Evolutionary conservation across 2,888 invertebrate species (phyloP).

Genomic region (Heliconius cydno): DNA sequence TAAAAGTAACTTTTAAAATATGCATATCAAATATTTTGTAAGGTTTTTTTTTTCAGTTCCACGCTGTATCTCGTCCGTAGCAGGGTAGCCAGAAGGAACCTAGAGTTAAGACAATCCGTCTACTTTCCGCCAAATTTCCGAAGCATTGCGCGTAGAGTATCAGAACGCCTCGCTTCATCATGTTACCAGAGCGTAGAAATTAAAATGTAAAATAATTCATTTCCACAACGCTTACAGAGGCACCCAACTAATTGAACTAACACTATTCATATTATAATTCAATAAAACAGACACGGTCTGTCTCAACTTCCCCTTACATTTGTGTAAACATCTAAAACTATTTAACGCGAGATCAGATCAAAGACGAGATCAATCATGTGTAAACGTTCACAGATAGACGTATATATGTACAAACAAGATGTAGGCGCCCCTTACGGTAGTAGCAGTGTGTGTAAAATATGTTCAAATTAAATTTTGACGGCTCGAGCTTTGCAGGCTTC

Average conservation of each 20-base stretch:
- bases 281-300: background rate
- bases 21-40: background rate
- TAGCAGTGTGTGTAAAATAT: slow-evolving; percentile 42
- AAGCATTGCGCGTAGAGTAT: background rate
- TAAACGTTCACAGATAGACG: slow-evolving; percentile 25
- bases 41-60: background rate
- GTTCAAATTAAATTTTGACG: slow-evolving; percentile 43
- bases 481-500: slow-evolving; percentile 1
- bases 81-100: background rate
- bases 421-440: slow-evolving; percentile 37
- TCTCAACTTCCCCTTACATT: background rate
- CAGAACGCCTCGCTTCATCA: background rate
- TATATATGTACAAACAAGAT: slow-evolving; percentile 25
- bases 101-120: background rate
- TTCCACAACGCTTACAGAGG: background rate
- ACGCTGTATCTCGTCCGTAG: background rate
- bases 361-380: slow-evolving; percentile 30
- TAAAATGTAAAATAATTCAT: background rate
- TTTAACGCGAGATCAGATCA: slow-evolving; percentile 17
- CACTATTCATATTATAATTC: background rate
- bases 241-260: background rate
- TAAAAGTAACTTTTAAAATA: background rate
- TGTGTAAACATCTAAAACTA: slow-evolving; percentile 20
- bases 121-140: background rate
- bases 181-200: background rate